Evolutionary conservation across 2,113 vertebrate genomes (phyloP).

Genomic region (Charina bottae): DNA sequence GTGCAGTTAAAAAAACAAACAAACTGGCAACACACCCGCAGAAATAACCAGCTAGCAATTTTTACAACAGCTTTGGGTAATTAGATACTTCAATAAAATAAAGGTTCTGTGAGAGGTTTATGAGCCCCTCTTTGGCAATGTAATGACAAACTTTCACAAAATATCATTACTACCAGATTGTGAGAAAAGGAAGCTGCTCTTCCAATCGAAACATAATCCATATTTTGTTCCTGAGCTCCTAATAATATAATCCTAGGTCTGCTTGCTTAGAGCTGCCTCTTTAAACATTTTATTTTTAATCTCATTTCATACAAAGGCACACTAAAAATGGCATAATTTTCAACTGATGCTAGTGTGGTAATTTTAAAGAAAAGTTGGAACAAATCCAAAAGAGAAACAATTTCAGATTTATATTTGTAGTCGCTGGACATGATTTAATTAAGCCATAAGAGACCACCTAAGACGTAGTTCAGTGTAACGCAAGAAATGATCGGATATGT

Average conservation of each 20-base stretch:
- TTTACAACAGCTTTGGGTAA: conserved; percentile 2
- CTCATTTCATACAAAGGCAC: background rate
- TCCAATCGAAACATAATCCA: background rate
- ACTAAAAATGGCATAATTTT: background rate
- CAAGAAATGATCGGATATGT: background rate
- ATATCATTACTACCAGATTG: background rate
- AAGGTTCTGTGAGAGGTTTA: background rate
- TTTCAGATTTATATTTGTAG: background rate
- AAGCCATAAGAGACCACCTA: background rate
- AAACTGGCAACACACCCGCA: background rate
- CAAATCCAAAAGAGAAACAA: background rate
- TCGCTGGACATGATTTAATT: background rate
- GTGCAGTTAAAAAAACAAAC: background rate
- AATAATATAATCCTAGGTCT: background rate
- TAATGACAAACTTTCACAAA: background rate
- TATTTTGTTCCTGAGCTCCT: background rate
- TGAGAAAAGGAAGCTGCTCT: background rate
- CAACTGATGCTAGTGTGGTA: background rate
- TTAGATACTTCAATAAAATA: conserved; percentile 21
- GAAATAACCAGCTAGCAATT: conserved; percentile 17
- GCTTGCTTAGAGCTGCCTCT: background rate
- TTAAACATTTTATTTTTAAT: background rate
- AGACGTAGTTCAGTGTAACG: background rate
- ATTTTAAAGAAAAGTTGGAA: background rate
- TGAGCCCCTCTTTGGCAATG: background rate